Evolutionary conservation across 2,113 vertebrate species (phyloP).

Genomic region (Telmatochromis sp.): DNA sequence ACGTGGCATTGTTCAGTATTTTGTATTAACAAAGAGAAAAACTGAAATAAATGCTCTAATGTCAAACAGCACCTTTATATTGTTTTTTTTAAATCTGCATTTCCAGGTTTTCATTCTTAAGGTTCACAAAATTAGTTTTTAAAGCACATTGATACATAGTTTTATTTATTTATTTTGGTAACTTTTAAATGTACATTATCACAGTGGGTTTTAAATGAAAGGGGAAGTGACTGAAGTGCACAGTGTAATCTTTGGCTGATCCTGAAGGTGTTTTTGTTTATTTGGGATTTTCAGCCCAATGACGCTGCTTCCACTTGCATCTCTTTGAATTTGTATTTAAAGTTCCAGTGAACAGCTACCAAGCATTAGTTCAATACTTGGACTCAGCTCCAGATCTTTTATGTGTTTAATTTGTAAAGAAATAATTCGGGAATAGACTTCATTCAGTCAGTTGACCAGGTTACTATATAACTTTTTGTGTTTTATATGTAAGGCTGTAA

Average conservation of each 20-base stretch:
- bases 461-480: not conserved
- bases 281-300: not conserved
- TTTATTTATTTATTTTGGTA: not conserved
- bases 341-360: not conserved
- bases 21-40: conserved; percentile 44
- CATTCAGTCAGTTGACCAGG: not conserved
- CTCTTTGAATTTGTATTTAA: not conserved
- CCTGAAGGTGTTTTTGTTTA: not conserved
- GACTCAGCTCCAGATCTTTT: not conserved
- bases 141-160: not conserved
- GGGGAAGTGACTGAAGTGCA: not conserved
- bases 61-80: conserved; percentile 7
- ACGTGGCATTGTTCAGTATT: conserved; percentile 54
- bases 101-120: not conserved
- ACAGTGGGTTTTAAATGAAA: not conserved
- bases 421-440: not conserved
- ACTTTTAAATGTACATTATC: not conserved
- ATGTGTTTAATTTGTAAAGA: not conserved
- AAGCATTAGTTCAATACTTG: not conserved
- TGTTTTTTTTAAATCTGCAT: not conserved
- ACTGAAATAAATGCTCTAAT: conserved; percentile 57
- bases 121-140: not conserved
- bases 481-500: not conserved
- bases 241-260: not conserved
- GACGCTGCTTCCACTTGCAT: not conserved